Conservation (phyloP, 2,888 invertebrate genomes). For the Xylota sylvarum region DNA sequence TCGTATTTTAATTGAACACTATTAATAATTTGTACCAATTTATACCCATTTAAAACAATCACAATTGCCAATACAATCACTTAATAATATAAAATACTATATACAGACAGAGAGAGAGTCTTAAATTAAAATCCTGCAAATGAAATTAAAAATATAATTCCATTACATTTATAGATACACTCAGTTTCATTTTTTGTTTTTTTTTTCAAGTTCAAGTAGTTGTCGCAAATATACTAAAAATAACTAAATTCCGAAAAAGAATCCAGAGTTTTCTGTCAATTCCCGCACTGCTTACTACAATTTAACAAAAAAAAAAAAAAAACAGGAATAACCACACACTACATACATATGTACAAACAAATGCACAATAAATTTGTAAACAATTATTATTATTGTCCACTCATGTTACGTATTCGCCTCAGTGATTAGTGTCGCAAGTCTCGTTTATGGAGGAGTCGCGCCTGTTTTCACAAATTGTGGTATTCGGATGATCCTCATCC, state of each 20-base stretch:
- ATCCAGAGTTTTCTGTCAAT: constrained; percentile 22
- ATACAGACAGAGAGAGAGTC: background rate
- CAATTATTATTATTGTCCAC: constrained; percentile 4
- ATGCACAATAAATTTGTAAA: background rate
- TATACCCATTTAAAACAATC: constrained; percentile 61
- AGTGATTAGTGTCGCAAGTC: constrained; percentile 1
- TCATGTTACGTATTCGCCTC: constrained; percentile 65
- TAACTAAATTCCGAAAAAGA: constrained; percentile 1
- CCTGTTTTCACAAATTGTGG: background rate
- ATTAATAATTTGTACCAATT: constrained; percentile 63
- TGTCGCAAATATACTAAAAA: constrained; percentile 14
- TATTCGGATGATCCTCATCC: constrained; percentile 20
- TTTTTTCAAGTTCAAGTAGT: constrained; percentile 21
- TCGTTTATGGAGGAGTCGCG: no score
- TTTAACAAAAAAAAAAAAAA: background rate
- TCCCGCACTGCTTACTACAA: constrained; percentile 13
- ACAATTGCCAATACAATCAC: constrained; percentile 36
- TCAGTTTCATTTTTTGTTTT: background rate
- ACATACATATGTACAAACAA: background rate
- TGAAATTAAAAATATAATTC: constrained; percentile 20
- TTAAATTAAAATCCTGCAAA: constrained; percentile 26
- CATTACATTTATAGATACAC: constrained; percentile 4
- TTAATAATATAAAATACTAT: constrained; percentile 13
- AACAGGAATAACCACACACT: constrained; percentile 4
- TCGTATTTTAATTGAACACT: constrained; percentile 43